A percentile compares a stretch with the other conserved stretches of the same genome.
Conservation (phyloP, 2,888 invertebrate species). For the Meganola albula region DNA sequence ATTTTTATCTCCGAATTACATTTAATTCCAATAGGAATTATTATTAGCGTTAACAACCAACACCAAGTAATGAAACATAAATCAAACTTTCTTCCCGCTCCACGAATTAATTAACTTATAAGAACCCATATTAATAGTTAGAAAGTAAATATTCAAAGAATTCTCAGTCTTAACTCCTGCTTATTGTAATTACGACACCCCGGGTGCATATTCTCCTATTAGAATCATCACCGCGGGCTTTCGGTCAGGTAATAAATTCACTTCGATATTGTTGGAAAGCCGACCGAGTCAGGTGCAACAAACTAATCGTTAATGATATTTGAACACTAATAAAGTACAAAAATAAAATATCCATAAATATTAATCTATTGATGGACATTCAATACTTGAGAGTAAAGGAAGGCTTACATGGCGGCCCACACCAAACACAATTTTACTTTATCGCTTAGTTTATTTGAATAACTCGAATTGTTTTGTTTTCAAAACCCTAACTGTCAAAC, state of each 20-base stretch:
- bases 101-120: constrained; percentile 54
- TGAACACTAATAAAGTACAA: constrained; percentile 67
- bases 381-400: constrained; percentile 40
- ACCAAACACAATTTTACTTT: too few relatives aligned
- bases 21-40: constrained; percentile 4
- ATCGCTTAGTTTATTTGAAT: too few relatives aligned
- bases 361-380: constrained; percentile 62
- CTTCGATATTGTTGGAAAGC: constrained; percentile 28
- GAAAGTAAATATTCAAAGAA: constrained; percentile 54
- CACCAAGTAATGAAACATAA: constrained; percentile 22
- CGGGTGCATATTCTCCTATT: constrained; percentile 47
- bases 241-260: constrained; percentile 33
- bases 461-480: too few relatives aligned
- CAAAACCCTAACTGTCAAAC: too few relatives aligned
- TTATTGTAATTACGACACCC: constrained; percentile 47
- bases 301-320: constrained; percentile 69
- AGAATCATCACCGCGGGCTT: constrained; percentile 44
- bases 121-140: constrained; percentile 45
- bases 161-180: constrained; percentile 40
- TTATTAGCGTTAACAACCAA: constrained; percentile 22
- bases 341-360: constrained; percentile 68
- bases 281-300: constrained; percentile 48
- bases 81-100: constrained; percentile 43
- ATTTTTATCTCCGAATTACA: background rate
- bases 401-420: constrained; percentile 43